phyloP scores from a whole-genome alignment of 1,140 invertebrate species.

The Stegodyphus dumicola region DNA sequence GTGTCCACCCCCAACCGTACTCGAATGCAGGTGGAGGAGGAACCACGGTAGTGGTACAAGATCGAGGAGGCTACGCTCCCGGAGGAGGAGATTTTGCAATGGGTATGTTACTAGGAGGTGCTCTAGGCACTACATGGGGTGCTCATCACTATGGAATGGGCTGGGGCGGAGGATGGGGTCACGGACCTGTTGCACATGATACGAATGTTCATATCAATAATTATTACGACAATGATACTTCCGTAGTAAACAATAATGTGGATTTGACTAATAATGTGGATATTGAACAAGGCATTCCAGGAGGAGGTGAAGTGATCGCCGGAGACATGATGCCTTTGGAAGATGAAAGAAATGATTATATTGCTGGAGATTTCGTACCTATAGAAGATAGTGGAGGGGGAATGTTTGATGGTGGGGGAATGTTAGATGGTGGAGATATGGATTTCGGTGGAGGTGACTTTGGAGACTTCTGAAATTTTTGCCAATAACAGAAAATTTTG shows the following conservation, averaged over 20 bases:
- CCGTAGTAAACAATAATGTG: conserved; percentile 38
- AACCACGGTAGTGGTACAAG: conserved; percentile 47
- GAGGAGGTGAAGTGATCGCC: neutral
- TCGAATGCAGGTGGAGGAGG: neutral
- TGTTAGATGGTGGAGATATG: conserved; percentile 9
- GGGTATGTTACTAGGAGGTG: conserved; percentile 49
- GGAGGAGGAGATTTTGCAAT: conserved; percentile 46
- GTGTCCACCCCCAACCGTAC: conserved; percentile 13
- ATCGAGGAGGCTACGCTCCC: conserved; percentile 3
- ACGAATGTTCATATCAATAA: conserved; percentile 42
- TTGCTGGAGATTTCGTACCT: neutral
- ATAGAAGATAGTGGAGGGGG: neutral
- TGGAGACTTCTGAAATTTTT: conserved; percentile 13
- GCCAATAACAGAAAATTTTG: too few species aligned
- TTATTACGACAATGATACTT: conserved; percentile 47
- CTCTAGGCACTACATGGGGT: conserved; percentile 30
- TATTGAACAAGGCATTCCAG: conserved; percentile 8
- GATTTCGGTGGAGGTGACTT: conserved; percentile 46
- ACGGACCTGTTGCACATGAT: neutral
- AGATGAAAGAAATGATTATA: neutral
- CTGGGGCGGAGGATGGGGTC: neutral
- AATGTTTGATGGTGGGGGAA: neutral
- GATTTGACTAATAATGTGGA: conserved; percentile 33
- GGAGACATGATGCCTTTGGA: conserved; percentile 1
- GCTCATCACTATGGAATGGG: neutral